These are phyloP conservation scores for Eleutherodactylus coqui DNA, from an alignment of 2,797 vertebrate species.

Conservation along the genomic window DNA sequence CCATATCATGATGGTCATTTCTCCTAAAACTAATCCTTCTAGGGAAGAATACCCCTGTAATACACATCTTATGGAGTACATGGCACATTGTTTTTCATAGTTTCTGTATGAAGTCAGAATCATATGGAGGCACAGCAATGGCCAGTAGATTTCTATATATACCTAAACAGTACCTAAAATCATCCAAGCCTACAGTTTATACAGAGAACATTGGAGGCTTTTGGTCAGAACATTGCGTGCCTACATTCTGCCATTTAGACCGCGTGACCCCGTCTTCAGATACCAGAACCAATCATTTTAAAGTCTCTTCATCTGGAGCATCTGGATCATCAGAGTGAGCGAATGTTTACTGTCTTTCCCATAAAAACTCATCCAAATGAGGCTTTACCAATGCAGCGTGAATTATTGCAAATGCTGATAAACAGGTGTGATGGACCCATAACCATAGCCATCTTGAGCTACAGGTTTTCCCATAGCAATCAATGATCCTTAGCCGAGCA, in stretches of 20 bases:
- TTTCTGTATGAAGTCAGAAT: too few relatives aligned
- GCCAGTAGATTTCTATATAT: not conserved
- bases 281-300: not conserved
- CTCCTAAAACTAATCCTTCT: too few relatives aligned
- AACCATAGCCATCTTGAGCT: not conserved
- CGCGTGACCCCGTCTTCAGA: not conserved
- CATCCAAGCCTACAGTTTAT: not conserved
- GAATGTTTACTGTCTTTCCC: not conserved
- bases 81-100: too few relatives aligned
- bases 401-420: not conserved
- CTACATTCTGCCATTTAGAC: not conserved
- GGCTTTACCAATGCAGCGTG: not conserved
- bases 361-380: constrained; percentile 8
- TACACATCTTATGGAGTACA: too few relatives aligned
- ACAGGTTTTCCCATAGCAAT: not conserved
- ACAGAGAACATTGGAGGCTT: not conserved
- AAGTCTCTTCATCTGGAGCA: not conserved
- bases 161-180: too few relatives aligned
- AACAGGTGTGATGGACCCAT: not conserved
- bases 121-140: too few relatives aligned
- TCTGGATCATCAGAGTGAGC: not conserved
- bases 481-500: not conserved
- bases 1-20: too few relatives aligned
- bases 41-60: too few relatives aligned
- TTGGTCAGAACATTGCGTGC: not conserved